Conservation (phyloP, 1,140 invertebrate species). For the Drosophila takahashii region DNA sequence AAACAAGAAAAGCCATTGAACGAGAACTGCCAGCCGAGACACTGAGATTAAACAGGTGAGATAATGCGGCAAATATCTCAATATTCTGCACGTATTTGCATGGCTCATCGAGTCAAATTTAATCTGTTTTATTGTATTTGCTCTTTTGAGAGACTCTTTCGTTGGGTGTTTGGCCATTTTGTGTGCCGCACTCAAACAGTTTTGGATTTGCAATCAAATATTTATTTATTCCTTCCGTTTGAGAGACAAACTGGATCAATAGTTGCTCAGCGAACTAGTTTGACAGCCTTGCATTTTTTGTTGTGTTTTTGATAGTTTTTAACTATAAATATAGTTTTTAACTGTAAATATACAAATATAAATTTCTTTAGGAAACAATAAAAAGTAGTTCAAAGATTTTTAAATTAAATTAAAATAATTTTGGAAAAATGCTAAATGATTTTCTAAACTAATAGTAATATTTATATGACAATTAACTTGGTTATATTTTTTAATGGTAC, state of each 20-base stretch:
- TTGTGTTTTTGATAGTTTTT: background rate
- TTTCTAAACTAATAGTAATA: too few species aligned
- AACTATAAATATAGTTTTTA: background rate
- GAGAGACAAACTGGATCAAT: constrained; percentile 23
- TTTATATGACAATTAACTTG: too few species aligned
- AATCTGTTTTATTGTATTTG: constrained; percentile 39
- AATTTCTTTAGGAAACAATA: too few species aligned
- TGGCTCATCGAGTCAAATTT: constrained; percentile 17
- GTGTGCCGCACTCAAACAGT: constrained; percentile 28
- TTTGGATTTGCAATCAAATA: constrained; percentile 47
- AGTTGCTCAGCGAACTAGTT: constrained; percentile 31
- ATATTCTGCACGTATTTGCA: constrained; percentile 41
- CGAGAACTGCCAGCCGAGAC: background rate
- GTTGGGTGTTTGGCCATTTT: constrained; percentile 5
- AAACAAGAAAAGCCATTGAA: constrained; percentile 1
- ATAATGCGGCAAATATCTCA: constrained; percentile 21
- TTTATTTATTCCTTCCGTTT: constrained; percentile 37
- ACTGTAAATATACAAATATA: too few species aligned
- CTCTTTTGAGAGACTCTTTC: constrained; percentile 24
- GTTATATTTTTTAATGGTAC: too few species aligned
- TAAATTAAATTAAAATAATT: too few species aligned
- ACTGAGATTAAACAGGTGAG: constrained; percentile 34
- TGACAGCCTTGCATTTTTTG: constrained; percentile 7
- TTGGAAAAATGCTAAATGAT: too few species aligned
- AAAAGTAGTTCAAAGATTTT: too few species aligned